A percentile compares a stretch with the other conserved stretches of the same genome.
phyloP scores from a whole-genome alignment of 2,888 invertebrate genomes.

The Caenorhabditis sp. region DNA sequence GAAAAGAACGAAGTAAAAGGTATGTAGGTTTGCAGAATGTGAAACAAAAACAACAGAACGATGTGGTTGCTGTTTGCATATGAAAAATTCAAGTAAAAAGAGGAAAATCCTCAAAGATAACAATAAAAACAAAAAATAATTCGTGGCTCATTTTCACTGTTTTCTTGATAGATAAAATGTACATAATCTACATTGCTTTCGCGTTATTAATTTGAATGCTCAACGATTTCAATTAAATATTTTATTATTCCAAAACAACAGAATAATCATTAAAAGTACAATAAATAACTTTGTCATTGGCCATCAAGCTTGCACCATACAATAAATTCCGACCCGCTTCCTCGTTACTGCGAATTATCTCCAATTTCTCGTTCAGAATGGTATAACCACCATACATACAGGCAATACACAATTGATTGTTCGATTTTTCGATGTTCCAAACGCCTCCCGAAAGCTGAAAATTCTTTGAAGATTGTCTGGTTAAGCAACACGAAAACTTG shows the following conservation, averaged over 20 bases:
- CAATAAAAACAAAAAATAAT: too few species aligned
- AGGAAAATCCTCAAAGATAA: too few species aligned
- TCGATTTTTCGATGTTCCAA: constrained; percentile 45
- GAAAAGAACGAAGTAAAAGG: too few species aligned
- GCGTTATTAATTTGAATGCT: too few species aligned
- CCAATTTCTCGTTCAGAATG: constrained; percentile 25
- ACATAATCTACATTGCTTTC: too few species aligned
- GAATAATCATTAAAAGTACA: constrained; percentile 51
- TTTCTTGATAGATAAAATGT: too few species aligned
- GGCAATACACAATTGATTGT: constrained; percentile 15
- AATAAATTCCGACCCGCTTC: constrained; percentile 39
- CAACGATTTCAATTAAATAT: too few species aligned
- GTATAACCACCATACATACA: constrained; percentile 54
- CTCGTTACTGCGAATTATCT: constrained; percentile 20
- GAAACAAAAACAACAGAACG: too few species aligned
- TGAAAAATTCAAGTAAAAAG: too few species aligned
- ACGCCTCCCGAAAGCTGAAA: constrained; percentile 49
- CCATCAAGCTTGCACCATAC: constrained; percentile 40
- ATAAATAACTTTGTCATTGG: constrained; percentile 19
- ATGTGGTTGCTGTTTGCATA: too few species aligned
- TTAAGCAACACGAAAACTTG: background rate
- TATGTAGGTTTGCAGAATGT: too few species aligned
- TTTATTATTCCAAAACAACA: constrained; percentile 23
- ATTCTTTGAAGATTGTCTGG: background rate
- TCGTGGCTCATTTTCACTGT: too few species aligned